Evolutionary conservation across 2,113 vertebrate species (phyloP).

Genomic region (Ginglymostoma cirratum): DNA sequence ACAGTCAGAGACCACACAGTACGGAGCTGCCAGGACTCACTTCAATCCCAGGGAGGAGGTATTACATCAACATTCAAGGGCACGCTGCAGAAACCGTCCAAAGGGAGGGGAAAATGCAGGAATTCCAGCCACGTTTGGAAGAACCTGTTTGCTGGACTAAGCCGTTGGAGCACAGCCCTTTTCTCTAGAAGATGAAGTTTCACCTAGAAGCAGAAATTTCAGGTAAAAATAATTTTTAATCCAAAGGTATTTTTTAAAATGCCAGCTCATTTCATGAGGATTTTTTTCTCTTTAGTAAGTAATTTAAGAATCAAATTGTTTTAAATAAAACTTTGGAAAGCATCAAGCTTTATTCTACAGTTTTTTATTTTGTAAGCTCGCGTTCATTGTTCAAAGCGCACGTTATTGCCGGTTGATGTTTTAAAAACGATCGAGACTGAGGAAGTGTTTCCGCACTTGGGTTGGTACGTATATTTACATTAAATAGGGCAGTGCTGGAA

Average conservation of each 20-base stretch:
- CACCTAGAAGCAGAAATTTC: background rate
- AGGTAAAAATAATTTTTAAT: background rate
- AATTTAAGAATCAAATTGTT: background rate
- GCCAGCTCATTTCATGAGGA: background rate
- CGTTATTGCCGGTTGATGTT: background rate
- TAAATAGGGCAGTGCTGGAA: background rate
- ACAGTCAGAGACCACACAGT: background rate
- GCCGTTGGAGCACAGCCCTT: background rate
- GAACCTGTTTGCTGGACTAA: background rate
- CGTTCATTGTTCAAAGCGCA: background rate
- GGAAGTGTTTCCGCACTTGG: conserved; percentile 11
- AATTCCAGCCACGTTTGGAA: background rate
- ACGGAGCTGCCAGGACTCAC: background rate
- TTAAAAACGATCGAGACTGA: conserved; percentile 3
- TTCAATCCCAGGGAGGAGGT: background rate
- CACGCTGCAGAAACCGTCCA: background rate
- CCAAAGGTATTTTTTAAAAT: background rate
- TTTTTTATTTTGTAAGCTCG: background rate
- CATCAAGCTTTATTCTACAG: background rate
- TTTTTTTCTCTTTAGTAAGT: background rate
- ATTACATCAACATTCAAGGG: background rate
- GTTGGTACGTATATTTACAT: background rate
- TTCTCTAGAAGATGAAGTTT: background rate
- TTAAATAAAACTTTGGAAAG: background rate
- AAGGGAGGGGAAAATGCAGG: background rate